Percentiles rank a stretch among this genome's conserved stretches.
Conservation (phyloP, 1,140 invertebrate species). For the Hormaphis cornu region DNA sequence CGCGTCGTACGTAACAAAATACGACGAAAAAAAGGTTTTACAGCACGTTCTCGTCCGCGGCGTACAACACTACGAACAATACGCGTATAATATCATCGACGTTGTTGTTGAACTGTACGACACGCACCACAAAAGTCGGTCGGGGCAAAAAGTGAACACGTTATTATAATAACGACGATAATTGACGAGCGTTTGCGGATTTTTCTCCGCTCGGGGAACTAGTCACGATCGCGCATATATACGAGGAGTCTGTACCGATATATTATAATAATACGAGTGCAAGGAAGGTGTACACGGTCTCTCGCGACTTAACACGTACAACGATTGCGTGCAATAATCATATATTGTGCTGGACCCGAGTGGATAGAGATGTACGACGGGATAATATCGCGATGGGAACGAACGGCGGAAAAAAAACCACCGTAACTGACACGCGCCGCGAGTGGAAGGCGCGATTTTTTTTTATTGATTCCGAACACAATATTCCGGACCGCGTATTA, state of each 20-base stretch:
- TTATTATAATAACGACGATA: no score
- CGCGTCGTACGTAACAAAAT: no score
- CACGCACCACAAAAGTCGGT: not conserved
- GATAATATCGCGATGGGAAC: not conserved
- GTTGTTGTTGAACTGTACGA: conserved; percentile 1
- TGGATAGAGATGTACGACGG: conserved; percentile 9
- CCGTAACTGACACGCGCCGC: not conserved
- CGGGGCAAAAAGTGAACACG: no score
- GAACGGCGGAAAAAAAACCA: not conserved
- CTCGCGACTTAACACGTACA: conserved; percentile 5
- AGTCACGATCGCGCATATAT: conserved; percentile 3
- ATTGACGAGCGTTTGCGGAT: conserved; percentile 19
- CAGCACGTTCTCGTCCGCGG: no score
- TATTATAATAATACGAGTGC: not conserved
- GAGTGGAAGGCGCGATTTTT: not conserved
- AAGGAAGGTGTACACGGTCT: not conserved
- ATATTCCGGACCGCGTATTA: no score
- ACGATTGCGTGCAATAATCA: not conserved
- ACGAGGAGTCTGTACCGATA: not conserved
- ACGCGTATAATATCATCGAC: not conserved
- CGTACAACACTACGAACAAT: no score
- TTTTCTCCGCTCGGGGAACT: not conserved
- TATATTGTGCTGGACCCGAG: not conserved
- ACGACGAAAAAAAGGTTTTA: no score
- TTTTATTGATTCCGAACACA: no score